Conservation (phyloP, 2,797 vertebrate species). For the Phoeniculus purpureus region DNA sequence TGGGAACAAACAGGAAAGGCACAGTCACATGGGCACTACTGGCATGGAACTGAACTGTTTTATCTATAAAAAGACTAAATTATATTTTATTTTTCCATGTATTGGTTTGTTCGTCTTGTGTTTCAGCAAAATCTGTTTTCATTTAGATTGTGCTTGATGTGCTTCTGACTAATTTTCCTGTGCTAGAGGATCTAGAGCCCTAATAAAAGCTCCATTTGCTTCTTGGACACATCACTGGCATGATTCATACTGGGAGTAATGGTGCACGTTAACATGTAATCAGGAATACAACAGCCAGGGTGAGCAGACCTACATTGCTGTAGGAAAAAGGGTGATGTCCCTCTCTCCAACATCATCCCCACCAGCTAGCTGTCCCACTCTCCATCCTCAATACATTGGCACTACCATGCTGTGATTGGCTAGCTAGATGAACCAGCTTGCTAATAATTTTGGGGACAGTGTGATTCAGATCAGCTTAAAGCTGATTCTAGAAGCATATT, state of each 20-base stretch:
- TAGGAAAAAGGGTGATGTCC: not conserved
- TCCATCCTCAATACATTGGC: rapidly evolving
- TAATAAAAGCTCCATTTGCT: not conserved
- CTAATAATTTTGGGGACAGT: constrained; percentile 25
- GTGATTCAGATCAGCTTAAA: constrained; percentile 10
- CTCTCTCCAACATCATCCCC: rapidly evolving
- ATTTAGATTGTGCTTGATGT: not conserved
- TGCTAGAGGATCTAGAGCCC: not conserved
- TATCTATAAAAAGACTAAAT: not conserved
- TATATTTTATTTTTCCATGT: not conserved
- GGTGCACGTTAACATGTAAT: not conserved
- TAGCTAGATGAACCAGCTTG: not conserved
- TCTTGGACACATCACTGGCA: not conserved
- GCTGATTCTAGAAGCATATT: constrained; percentile 9
- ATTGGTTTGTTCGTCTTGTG: not conserved
- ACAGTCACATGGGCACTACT: not conserved
- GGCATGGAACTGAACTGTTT: not conserved
- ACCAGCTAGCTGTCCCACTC: not conserved
- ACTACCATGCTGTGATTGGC: not conserved
- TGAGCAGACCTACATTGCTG: rapidly evolving
- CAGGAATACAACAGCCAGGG: not conserved
- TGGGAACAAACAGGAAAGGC: not conserved
- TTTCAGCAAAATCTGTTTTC: not conserved
- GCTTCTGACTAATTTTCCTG: not conserved
- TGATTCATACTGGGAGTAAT: not conserved